Evolutionary conservation across 2,797 vertebrate species (phyloP), one percentile per base, ranked within the genome.

Genomic region (Rhabdophis nuchalis): DNA sequence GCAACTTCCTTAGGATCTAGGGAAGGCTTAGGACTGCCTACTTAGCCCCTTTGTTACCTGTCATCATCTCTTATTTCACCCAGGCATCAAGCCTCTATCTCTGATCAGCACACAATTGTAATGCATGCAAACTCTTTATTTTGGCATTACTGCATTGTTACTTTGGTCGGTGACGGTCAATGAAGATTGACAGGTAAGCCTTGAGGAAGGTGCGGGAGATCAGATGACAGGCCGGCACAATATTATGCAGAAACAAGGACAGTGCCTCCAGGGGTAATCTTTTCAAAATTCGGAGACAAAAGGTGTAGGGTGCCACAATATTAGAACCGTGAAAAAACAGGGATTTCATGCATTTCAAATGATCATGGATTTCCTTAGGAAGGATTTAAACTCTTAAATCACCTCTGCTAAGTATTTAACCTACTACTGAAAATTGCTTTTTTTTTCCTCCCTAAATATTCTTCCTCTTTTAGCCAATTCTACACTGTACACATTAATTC

Each of bases 141-240:
- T 72, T 41, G 16, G 32, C 68, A 77, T 41, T 77, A 77, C 18
- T 23, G 32, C 32, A 36, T 41, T 77, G 68, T 77, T 20, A 77
- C 68, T 77, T 77, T 77, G 32, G 32, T 77, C 32, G 41, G 32
- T 77, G 32, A 77, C 18, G 1, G 32, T 77, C 68, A 23, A 77
- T 36, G 32, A 77, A 77, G 68, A 77, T 77, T 36, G 68, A 72
- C 68, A 20, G 68, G 8, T 36, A 72, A 72, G 32, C 32, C 32
- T 72, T 36, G 18, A 93, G 94, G 95, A 16, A 87, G 96, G 82
- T 92, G 91, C 2, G 86, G 1, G 29, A 88, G 94, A 96, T 97
- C 95, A 89, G 94, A 95, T 93, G 85, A 92, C 93, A 41, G n/a
- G 12, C 57, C 68, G 87, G 92, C n/a, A 50, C 86, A 87, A 36